Evolutionary conservation across 1,140 invertebrate species (phyloP).

Genomic region (Trichomalopsis sarcophagae): DNA sequence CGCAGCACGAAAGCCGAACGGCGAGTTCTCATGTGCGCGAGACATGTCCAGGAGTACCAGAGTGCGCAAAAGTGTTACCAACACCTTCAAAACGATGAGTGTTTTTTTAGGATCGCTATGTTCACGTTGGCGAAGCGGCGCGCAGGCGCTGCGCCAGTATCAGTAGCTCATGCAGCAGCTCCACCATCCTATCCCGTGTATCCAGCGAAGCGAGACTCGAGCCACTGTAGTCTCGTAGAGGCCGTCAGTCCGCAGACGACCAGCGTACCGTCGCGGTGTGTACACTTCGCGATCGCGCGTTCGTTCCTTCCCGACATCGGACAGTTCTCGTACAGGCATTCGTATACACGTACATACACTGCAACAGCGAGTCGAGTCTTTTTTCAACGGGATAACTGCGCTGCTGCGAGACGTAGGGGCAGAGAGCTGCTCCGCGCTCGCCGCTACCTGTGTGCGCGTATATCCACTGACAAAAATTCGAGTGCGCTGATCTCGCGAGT

Average conservation of each 20-base stretch:
- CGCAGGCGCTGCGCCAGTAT: too few species aligned
- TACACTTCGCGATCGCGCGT: background rate
- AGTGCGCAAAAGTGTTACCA: too few species aligned
- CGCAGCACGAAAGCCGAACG: too few species aligned
- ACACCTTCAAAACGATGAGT: too few species aligned
- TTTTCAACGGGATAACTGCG: background rate
- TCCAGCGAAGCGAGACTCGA: background rate
- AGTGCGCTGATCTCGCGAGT: background rate
- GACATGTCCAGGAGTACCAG: too few species aligned
- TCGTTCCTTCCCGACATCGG: background rate
- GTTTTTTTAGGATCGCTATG: too few species aligned
- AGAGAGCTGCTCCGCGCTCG: background rate
- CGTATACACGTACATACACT: background rate
- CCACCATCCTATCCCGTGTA: background rate
- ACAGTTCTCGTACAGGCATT: background rate
- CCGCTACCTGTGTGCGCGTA: background rate
- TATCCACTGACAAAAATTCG: background rate
- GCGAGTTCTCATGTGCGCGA: too few species aligned
- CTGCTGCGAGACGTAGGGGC: background rate
- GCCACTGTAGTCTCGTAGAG: background rate
- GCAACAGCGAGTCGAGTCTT: background rate
- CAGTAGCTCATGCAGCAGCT: background rate
- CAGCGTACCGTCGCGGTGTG: constrained; percentile 11
- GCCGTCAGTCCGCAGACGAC: constrained; percentile 35
- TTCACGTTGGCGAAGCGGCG: too few species aligned